Base-by-base conservation (phyloP, 2,888 invertebrate species). In the Nephrocerus scutellatus region DNA sequence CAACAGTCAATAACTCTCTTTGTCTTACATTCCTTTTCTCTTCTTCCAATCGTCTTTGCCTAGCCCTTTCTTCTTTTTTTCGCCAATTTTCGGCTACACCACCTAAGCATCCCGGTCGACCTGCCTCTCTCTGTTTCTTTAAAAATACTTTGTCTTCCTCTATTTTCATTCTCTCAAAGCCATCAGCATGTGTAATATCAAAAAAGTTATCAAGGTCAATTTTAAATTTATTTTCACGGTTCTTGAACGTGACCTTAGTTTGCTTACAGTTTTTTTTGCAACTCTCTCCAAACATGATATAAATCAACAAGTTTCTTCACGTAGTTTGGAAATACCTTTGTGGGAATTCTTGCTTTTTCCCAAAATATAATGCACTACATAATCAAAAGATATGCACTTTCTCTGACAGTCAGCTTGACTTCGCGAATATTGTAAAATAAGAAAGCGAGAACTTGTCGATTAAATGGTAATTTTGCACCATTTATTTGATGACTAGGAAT, bases 231-330 rank as follows among this genome's bases (percentile, higher is more conserved):
- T 49, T 21, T 31, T 33, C n/a, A n/a, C n/a, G n/a, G n/a, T n/a
- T n/a, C n/a, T n/a, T n/a, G n/a, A n/a, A n/a, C n/a, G n/a, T n/a
- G n/a, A n/a, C n/a, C n/a, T n/a, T n/a, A n/a, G n/a, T n/a, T n/a
- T n/a, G 34, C 43, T 37, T 9, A 24, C 31, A 43, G n/a, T n/a
- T n/a, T n/a, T n/a, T 54, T 53, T 53, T 52, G 56, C 49, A 59
- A 42, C 19, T 53, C 52, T 34, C 55, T 48, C 61, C 57, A 59
- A 54, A 50, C 48, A 40, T 57, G 47, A 46, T 58, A 48, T 39
- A 30, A 30, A 19, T 29, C 21, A 18, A 36, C 19, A 10, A 31
- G 31, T 31, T 34, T 33, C 29, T 23, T 42, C 34, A 30, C 31
- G 20, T 38, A 26, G 29, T 38, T 33, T 33, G 30, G 29, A 33